These are phyloP conservation scores for Amphilophus citrinellus DNA, from an alignment of 2,113 vertebrate genomes.

Conservation along the genomic window DNA sequence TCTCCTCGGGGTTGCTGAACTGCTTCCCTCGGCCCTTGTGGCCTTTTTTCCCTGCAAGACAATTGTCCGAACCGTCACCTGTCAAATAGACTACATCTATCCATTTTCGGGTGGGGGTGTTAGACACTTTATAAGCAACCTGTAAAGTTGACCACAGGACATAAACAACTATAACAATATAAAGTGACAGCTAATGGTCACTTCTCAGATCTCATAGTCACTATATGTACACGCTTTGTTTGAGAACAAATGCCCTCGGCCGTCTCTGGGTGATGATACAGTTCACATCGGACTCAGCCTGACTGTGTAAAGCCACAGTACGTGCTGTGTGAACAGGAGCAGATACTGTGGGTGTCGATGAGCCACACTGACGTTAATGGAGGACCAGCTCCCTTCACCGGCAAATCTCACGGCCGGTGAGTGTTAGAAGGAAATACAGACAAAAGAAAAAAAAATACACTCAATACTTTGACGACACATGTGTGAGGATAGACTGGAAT, in stretches of 20 bases:
- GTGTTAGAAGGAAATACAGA: neutral
- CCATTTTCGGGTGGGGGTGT: neutral
- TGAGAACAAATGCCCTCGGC: neutral
- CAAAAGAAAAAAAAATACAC: neutral
- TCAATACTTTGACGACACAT: neutral
- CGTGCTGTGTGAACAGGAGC: neutral
- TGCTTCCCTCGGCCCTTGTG: conserved; percentile 86
- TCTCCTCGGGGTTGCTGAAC: conserved; percentile 86
- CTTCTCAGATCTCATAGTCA: neutral
- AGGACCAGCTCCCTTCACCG: conserved; percentile 12
- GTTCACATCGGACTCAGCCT: neutral
- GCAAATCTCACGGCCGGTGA: neutral
- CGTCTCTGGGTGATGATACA: neutral
- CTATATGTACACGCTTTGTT: neutral
- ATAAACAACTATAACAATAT: neutral
- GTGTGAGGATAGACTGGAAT: accelerated
- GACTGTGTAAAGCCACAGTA: neutral
- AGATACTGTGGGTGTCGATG: neutral
- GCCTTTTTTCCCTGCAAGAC: conserved; percentile 79
- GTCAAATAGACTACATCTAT: neutral
- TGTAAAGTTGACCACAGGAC: neutral
- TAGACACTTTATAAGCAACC: neutral
- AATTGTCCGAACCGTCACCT: neutral
- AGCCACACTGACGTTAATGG: conserved; percentile 36
- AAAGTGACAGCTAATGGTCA: neutral